These are phyloP conservation scores for Channa argus DNA, from an alignment of 2,113 vertebrate genomes.

Conservation along the genomic window DNA sequence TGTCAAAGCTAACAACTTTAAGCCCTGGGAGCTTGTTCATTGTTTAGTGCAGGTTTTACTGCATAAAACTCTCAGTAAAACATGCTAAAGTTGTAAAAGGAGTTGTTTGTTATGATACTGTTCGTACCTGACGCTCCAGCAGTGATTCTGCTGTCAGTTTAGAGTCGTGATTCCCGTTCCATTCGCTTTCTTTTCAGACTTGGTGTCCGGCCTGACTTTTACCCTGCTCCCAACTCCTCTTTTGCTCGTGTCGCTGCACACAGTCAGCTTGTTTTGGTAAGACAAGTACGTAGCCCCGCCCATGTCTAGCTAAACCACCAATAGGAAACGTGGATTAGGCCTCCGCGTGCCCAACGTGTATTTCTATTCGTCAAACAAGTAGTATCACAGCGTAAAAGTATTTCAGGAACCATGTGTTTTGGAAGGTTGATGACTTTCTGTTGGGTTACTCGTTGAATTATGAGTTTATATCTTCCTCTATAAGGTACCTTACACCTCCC, in stretches of 20 bases:
- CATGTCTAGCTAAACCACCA: conserved; percentile 12
- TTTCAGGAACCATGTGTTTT: too few relatives aligned
- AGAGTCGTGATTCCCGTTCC: conserved; percentile 25
- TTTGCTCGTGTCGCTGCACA: conserved; percentile 41
- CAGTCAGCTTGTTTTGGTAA: conserved; percentile 68
- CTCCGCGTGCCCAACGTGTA: rapidly evolving
- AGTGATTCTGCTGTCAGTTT: not conserved
- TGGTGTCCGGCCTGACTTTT: not conserved
- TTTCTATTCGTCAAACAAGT: conserved; percentile 45
- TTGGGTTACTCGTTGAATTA: too few relatives aligned
- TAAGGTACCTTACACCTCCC: not conserved
- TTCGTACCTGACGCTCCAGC: conserved; percentile 57
- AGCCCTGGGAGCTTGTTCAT: not conserved
- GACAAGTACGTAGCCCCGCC: conserved; percentile 46
- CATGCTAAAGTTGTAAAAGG: not conserved
- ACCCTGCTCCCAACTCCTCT: not conserved
- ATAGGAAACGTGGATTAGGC: not conserved
- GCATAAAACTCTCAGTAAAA: not conserved
- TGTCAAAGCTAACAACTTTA: not conserved
- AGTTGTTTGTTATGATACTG: not conserved
- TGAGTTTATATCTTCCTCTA: too few relatives aligned
- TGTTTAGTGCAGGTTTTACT: not conserved
- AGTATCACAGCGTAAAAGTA: not conserved
- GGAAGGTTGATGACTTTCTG: not conserved
- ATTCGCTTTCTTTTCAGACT: conserved; percentile 26